Evolutionary conservation across 2,797 vertebrate genomes (phyloP), one percentile per base, ranked within the genome.

Genomic region (Pempheris klunzingeri): DNA sequence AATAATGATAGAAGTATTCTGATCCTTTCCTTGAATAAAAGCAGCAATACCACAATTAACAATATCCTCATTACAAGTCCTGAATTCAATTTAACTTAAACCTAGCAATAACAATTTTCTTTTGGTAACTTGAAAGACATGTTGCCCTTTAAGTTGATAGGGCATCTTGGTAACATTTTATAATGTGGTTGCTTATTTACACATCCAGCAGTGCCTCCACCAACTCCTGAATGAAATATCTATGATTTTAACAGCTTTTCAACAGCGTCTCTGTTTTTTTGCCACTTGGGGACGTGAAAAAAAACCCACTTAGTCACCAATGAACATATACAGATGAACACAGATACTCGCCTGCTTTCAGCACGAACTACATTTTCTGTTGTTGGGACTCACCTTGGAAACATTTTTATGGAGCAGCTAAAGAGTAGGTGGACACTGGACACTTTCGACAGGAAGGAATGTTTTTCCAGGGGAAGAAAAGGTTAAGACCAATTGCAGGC

Each of bases 401-500:
- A 75, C 6, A 36, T 71, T 68, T 79, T 46, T 46, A 67, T 62
- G 36, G 55, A 55, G 52, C 18, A 60, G 77, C 54, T 61, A 26
- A 68, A 64, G 54, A 76, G 60, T 28, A 61, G 30, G 49, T 54
- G 58, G 82, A 84, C 60, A 63, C 69, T 74, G 67, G 63, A 76
- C 74, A 71, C 83, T 81, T 82, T 57, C 63, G 76, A 64, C 38
- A 49, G 55, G 61, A 71, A 83, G 74, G 81, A 86, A 75, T 84
- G 81, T 84, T 87, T 88, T 89, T 87, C 53, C 82, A 82, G 72
- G 46, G 76, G 63, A 86, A 80, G 58, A 83, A 70, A 80, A 90
- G 85, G 89, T 91, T 78, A 72, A 86, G 84, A 80, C 67, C 82
- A 63, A 66, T 78, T 80, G 71, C 82, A 73, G 64, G 81, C 78